These are phyloP conservation scores for Orthosia incerta DNA, from an alignment of 2,888 invertebrate genomes.

Conservation along the genomic window DNA sequence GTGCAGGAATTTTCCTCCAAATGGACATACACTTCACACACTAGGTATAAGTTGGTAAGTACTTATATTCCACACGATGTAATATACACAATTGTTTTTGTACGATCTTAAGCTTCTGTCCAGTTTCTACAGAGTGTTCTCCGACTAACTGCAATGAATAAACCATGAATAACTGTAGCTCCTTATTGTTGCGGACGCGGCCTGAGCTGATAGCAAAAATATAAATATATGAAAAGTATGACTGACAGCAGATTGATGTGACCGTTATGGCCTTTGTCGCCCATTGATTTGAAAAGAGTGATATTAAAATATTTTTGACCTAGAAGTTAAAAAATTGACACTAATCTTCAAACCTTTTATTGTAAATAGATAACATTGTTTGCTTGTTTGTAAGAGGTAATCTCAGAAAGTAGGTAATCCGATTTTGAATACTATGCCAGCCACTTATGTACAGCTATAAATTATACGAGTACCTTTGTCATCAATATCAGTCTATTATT, in stretches of 20 bases:
- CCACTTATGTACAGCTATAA: too few relatives aligned
- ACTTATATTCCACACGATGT: too few relatives aligned
- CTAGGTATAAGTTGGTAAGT: too few relatives aligned
- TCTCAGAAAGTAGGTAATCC: too few relatives aligned
- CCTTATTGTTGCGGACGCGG: constrained; percentile 47
- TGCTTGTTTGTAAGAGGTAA: too few relatives aligned
- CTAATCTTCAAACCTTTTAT: background rate
- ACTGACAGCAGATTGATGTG: constrained; percentile 33
- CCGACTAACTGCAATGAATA: constrained; percentile 52
- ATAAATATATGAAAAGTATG: constrained; percentile 26
- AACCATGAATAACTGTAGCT: constrained; percentile 65
- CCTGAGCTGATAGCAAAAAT: constrained; percentile 45
- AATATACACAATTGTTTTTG: too few relatives aligned
- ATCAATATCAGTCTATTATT: too few relatives aligned
- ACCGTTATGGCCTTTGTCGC: background rate
- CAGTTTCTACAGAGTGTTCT: constrained; percentile 7
- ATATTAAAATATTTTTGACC: background rate
- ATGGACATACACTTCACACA: too few relatives aligned
- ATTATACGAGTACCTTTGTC: too few relatives aligned
- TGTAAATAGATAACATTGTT: too few relatives aligned
- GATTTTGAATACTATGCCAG: too few relatives aligned
- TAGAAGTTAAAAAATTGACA: background rate
- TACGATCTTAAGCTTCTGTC: constrained; percentile 35
- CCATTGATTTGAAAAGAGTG: background rate
- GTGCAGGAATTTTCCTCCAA: too few relatives aligned